Evolutionary conservation across 2,888 invertebrate genomes (phyloP).

Genomic region (Anodontia alba): DNA sequence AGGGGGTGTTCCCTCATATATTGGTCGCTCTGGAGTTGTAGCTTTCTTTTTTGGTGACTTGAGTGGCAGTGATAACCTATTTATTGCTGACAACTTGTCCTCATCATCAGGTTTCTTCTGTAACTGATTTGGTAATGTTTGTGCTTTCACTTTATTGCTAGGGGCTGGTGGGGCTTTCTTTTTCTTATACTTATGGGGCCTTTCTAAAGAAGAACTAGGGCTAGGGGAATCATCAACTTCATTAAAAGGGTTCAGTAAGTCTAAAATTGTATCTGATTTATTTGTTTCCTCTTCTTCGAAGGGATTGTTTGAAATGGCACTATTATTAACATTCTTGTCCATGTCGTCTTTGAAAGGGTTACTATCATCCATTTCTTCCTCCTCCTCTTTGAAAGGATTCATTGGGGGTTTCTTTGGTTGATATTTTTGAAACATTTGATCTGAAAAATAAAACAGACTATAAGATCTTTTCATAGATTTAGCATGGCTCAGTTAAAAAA

Average conservation of each 20-base stretch:
- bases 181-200: constrained; percentile 54
- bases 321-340: constrained; percentile 24
- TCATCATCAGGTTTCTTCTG: background rate
- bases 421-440: constrained; percentile 57
- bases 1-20: constrained; percentile 80
- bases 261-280: constrained; percentile 50
- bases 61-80: constrained; percentile 18
- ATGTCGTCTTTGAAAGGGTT: constrained; percentile 62
- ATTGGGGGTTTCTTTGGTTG: constrained; percentile 54
- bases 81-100: background rate
- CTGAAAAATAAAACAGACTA: constrained; percentile 41
- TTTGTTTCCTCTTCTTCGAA: constrained; percentile 32
- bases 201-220: constrained; percentile 46
- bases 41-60: constrained; percentile 61
- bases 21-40: constrained; percentile 64
- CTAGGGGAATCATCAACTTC: constrained; percentile 8
- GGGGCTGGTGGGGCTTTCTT: constrained; percentile 42
- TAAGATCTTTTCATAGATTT: too few species aligned
- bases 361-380: constrained; percentile 51
- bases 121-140: constrained; percentile 2
- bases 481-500: too few species aligned
- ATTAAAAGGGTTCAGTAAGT: constrained; percentile 18
- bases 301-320: constrained; percentile 20
- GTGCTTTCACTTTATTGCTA: background rate
- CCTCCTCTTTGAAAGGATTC: constrained; percentile 75